These are phyloP conservation scores for Pogonocherus hispidulus DNA, from an alignment of 2,888 invertebrate species.

Conservation along the genomic window DNA sequence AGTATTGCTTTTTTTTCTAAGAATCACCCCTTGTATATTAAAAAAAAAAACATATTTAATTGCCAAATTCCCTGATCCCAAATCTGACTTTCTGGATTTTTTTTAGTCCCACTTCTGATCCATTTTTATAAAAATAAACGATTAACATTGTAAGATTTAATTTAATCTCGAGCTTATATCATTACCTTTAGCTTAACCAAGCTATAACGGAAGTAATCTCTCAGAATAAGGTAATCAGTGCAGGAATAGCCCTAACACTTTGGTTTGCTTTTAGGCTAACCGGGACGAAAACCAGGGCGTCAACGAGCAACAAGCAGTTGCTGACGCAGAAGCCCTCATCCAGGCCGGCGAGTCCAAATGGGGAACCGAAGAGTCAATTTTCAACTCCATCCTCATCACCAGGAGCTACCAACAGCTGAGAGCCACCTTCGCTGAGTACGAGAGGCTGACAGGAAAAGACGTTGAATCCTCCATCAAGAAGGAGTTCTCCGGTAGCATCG, in stretches of 20 bases:
- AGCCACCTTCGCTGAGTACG: conserved; percentile 87
- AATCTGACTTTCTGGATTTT: no score
- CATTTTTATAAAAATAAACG: no score
- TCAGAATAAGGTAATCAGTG: no score
- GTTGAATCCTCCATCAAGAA: conserved; percentile 88
- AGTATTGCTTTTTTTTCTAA: no score
- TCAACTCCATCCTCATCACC: conserved; percentile 87
- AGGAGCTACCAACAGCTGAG: conserved; percentile 92
- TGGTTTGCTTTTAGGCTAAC: conserved; percentile 74
- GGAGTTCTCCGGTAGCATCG: conserved; percentile 89
- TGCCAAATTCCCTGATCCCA: no score
- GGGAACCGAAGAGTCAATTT: conserved; percentile 92
- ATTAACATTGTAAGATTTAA: no score
- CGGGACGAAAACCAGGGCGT: conserved; percentile 91
- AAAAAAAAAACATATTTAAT: no score
- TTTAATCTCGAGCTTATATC: no score
- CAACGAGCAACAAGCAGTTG: conserved; percentile 83
- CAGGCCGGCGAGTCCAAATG: conserved; percentile 87
- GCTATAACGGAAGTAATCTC: no score
- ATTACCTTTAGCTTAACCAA: no score
- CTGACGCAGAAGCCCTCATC: conserved; percentile 86
- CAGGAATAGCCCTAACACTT: no score
- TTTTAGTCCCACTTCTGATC: no score
- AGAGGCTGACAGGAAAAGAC: conserved; percentile 84
- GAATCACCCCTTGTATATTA: background rate